Evolutionary conservation across 2,888 invertebrate genomes (phyloP).

Genomic region (Phyto melanocephala): DNA sequence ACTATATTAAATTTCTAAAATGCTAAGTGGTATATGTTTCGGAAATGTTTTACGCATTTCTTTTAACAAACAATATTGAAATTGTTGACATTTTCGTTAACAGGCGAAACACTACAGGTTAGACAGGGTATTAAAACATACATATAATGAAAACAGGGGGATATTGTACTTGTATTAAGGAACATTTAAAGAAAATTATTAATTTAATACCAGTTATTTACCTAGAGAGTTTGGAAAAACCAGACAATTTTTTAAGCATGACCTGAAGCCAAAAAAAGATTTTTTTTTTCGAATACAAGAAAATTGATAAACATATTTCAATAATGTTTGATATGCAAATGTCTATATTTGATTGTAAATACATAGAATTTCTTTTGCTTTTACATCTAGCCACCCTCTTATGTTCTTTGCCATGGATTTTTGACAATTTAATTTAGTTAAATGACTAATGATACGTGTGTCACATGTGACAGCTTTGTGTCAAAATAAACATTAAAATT

Average conservation of each 20-base stretch:
- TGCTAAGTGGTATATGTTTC: constrained; percentile 31
- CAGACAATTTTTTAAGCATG: constrained; percentile 30
- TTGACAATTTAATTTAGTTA: constrained; percentile 53
- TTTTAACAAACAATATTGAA: constrained; percentile 28
- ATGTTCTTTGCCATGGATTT: not conserved
- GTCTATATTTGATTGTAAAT: not conserved
- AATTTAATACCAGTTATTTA: constrained; percentile 40
- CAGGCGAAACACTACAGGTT: constrained; percentile 29
- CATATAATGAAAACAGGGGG: constrained; percentile 14
- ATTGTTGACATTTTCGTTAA: constrained; percentile 53
- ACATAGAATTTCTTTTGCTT: not conserved
- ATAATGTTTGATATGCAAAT: constrained; percentile 25
- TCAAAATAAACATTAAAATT: constrained; percentile 72
- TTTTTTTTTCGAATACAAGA: constrained; percentile 32
- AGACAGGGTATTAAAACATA: constrained; percentile 2
- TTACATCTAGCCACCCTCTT: not conserved
- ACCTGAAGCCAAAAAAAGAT: constrained; percentile 30
- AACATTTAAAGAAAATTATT: too few relatives aligned
- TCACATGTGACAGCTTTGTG: constrained; percentile 74
- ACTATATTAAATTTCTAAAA: constrained; percentile 55
- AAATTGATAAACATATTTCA: constrained; percentile 4
- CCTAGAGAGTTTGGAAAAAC: not conserved
- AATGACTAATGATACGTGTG: constrained; percentile 75
- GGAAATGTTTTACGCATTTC: constrained; percentile 2
- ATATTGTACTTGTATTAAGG: too few relatives aligned